Conservation (phyloP, 2,888 invertebrate species). For the Drosophila limbata region DNA sequence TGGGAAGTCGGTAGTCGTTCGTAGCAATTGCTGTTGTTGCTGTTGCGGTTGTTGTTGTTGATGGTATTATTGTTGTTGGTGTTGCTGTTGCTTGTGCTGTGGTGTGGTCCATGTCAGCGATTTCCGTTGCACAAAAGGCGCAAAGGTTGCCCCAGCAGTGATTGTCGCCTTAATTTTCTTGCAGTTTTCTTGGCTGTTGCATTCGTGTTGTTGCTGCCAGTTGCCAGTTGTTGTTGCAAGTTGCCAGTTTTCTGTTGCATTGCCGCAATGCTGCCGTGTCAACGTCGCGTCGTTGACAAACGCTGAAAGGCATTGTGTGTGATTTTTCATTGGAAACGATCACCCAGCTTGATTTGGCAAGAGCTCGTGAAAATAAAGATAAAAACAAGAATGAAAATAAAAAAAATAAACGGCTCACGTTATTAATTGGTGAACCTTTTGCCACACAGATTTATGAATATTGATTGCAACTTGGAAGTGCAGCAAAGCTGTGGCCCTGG, state of each 20-base stretch:
- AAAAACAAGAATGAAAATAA: conserved; percentile 23
- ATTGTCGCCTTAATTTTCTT: conserved; percentile 80
- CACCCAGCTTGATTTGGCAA: conserved; percentile 76
- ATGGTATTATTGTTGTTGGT: conserved; percentile 2
- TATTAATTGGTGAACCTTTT: conserved; percentile 80
- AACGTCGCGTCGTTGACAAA: conserved; percentile 68
- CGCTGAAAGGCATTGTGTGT: conserved; percentile 79
- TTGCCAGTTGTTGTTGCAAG: conserved; percentile 19
- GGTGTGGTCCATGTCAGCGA: conserved; percentile 83
- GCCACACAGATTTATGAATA: conserved; percentile 77
- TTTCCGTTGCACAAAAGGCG: conserved; percentile 81
- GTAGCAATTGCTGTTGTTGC: conserved; percentile 28
- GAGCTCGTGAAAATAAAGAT: too few species aligned
- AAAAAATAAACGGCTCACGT: conserved; percentile 76
- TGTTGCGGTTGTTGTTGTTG: conserved; percentile 1
- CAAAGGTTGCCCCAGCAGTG: conserved; percentile 76
- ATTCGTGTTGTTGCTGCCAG: conserved; percentile 68
- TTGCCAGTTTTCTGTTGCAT: conserved; percentile 22
- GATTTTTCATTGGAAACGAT: conserved; percentile 81
- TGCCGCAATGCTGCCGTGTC: conserved; percentile 57
- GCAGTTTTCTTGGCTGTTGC: conserved; percentile 75
- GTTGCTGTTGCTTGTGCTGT: conserved; percentile 33
- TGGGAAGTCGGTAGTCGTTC: conserved; percentile 33
- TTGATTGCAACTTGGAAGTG: conserved; percentile 76
- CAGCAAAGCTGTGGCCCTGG: conserved; percentile 46